A percentile compares a stretch with the other conserved stretches of the same genome.
Evolutionary conservation across 2,797 vertebrate species (phyloP).

Genomic region (Pyrocephalus nanus): DNA sequence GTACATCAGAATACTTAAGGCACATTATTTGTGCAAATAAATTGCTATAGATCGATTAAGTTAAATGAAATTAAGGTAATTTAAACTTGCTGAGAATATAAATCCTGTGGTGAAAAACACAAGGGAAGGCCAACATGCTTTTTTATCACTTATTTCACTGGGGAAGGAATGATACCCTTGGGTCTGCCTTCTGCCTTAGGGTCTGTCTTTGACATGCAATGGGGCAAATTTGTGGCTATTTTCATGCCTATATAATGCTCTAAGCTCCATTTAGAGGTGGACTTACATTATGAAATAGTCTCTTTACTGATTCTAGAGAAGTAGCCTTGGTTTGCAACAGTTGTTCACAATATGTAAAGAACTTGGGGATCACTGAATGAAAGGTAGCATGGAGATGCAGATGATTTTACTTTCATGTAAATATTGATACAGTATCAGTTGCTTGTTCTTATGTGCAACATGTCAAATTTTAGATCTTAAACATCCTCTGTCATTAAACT

Average conservation of each 20-base stretch:
- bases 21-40: not conserved
- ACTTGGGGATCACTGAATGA: not conserved
- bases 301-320: not conserved
- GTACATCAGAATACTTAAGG: not conserved
- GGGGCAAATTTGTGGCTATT: not conserved
- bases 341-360: not conserved
- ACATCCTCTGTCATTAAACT: not conserved
- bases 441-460: not conserved
- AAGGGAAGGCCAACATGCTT: not conserved
- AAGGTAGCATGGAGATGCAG: not conserved
- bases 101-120: not conserved
- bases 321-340: not conserved
- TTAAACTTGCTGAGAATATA: not conserved
- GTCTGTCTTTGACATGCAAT: rapidly evolving
- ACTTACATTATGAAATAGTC: not conserved
- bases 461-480: not conserved
- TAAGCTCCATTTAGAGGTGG: not conserved
- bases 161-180: not conserved
- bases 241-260: not conserved
- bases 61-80: slow-evolving; percentile 12
- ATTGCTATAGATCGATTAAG: not conserved
- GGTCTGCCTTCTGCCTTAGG: not conserved
- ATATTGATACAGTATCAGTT: not conserved
- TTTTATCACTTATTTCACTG: not conserved
- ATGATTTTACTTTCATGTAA: not conserved